These are phyloP conservation scores for Mola mola DNA, from an alignment of 2,113 vertebrate genomes.

Conservation along the genomic window DNA sequence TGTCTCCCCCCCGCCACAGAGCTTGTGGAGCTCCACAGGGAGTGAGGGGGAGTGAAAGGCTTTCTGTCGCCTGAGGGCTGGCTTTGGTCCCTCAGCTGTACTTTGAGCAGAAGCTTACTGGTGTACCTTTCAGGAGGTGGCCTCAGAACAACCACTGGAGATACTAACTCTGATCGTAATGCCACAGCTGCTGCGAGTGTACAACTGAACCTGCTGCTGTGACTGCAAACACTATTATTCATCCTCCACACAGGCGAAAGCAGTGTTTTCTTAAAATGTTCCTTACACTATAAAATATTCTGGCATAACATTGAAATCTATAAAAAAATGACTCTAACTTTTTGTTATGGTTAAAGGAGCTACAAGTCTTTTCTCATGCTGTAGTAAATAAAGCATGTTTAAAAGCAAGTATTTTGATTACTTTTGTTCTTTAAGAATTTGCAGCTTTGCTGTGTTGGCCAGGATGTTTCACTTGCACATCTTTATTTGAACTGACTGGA, in stretches of 20 bases:
- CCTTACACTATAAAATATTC: too few relatives aligned
- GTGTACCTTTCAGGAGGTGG: constrained; percentile 53
- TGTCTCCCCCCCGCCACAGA: constrained; percentile 28
- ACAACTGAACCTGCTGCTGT: constrained; percentile 12
- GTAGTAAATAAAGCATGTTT: background rate
- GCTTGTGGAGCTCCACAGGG: constrained; percentile 55
- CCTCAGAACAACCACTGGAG: constrained; percentile 38
- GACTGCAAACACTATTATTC: constrained; percentile 11
- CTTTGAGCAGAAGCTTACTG: constrained; percentile 66
- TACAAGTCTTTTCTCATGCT: background rate
- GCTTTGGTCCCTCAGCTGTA: constrained; percentile 64
- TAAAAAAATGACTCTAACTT: too few relatives aligned
- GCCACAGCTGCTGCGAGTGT: constrained; percentile 30
- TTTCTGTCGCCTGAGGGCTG: constrained; percentile 66
- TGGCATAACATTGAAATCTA: too few relatives aligned
- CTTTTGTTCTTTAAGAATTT: too few relatives aligned
- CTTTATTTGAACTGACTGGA: constrained; percentile 4
- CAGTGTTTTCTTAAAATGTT: background rate
- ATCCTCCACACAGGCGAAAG: constrained; percentile 4
- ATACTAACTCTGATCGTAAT: constrained; percentile 49
- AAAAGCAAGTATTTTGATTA: too few relatives aligned
- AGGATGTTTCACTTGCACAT: background rate
- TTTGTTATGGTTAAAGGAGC: background rate
- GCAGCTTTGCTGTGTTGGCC: background rate
- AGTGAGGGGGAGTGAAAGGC: constrained; percentile 67